These are phyloP conservation scores for Heloderma charlesbogerti DNA, from an alignment of 2,113 vertebrate genomes.

Conservation along the genomic window DNA sequence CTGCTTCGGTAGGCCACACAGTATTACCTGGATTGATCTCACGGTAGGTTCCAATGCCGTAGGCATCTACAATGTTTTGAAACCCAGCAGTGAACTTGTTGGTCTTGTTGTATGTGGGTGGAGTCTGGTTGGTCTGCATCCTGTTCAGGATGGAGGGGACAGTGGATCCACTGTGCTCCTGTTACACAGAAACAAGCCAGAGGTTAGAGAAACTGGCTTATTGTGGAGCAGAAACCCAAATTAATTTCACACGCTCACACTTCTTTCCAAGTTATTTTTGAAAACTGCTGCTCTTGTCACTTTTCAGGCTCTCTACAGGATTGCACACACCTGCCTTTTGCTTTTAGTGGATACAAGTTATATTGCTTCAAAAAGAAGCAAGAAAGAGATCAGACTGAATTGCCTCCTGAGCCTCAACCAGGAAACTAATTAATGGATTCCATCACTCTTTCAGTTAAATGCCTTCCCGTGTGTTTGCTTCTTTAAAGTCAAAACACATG, in stretches of 20 bases:
- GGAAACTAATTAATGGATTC: neutral
- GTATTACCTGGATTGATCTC: slow-evolving; percentile 96
- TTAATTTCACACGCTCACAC: neutral
- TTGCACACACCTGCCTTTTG: neutral
- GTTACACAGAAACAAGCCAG: slow-evolving; percentile 14
- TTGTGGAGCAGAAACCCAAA: neutral
- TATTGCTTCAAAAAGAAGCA: neutral
- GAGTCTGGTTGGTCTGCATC: slow-evolving; percentile 97
- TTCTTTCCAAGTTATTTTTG: neutral
- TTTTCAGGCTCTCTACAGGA: neutral
- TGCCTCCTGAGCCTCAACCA: neutral
- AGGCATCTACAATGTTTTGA: slow-evolving; percentile 97
- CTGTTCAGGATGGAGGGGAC: slow-evolving; percentile 97
- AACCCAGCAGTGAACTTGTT: slow-evolving; percentile 98
- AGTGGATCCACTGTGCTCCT: slow-evolving; percentile 97
- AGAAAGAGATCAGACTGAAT: neutral
- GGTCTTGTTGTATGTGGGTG: slow-evolving; percentile 97
- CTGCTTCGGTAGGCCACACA: neutral
- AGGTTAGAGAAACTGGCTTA: slow-evolving; percentile 24
- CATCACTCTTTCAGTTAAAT: neutral
- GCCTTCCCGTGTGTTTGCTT: neutral
- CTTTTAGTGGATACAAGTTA: neutral
- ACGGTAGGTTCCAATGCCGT: slow-evolving; percentile 94
- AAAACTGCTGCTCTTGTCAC: neutral
- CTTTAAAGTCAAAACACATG: neutral